These are phyloP conservation scores for Microplitis manilae DNA, from an alignment of 2,888 invertebrate species.

Conservation along the genomic window DNA sequence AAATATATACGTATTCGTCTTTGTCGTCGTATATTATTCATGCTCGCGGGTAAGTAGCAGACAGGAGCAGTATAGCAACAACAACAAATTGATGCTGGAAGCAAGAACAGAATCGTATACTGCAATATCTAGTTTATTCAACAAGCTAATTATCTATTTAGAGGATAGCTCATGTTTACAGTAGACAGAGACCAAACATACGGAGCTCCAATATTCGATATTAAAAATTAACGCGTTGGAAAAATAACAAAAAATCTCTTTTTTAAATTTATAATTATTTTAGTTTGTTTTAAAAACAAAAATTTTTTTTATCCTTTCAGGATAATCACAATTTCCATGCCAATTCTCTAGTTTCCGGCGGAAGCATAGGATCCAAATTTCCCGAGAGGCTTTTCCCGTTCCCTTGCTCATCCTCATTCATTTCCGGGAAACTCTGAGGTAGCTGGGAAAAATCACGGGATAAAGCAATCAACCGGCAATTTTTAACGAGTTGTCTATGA, in stretches of 20 bases:
- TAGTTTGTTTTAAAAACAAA: slow-evolving; percentile 3
- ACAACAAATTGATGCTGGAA: slow-evolving; percentile 1
- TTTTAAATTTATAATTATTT: slow-evolving; percentile 4
- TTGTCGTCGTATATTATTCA: not conserved
- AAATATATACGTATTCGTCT: not conserved
- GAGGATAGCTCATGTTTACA: not conserved
- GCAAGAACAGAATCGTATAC: not conserved
- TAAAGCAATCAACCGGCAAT: slow-evolving; percentile 31
- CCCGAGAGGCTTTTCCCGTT: slow-evolving; percentile 40
- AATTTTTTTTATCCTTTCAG: slow-evolving; percentile 27
- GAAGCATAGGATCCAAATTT: slow-evolving; percentile 41
- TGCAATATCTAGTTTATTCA: slow-evolving; percentile 1
- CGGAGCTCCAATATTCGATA: not conserved
- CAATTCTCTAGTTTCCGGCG: slow-evolving; percentile 42
- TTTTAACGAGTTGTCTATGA: slow-evolving; percentile 16
- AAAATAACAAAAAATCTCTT: not conserved
- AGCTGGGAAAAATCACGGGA: slow-evolving; percentile 26
- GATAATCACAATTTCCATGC: slow-evolving; percentile 42
- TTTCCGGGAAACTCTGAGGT: slow-evolving; percentile 11
- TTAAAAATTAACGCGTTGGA: not conserved
- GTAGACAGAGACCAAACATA: not conserved
- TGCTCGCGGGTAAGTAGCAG: not conserved
- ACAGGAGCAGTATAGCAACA: not conserved
- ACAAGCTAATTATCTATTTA: not conserved
- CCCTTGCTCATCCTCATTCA: slow-evolving; percentile 24